Conservation (phyloP, 2,888 invertebrate species). For the Stenurella melanura region DNA sequence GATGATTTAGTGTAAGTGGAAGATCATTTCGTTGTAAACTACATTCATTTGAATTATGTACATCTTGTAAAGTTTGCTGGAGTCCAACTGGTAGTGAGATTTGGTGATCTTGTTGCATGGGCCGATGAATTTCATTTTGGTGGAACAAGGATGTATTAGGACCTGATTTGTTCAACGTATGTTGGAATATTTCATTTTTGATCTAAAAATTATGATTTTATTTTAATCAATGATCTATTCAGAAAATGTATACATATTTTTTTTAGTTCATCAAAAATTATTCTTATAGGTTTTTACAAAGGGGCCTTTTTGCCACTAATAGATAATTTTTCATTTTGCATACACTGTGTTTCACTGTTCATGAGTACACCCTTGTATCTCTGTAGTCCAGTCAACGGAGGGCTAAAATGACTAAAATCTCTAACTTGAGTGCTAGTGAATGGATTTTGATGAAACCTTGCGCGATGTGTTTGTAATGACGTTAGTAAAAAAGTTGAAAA, state of each 20-base stretch:
- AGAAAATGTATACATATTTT: not conserved
- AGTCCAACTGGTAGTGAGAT: slow-evolving; percentile 6
- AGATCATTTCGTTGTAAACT: slow-evolving; percentile 16
- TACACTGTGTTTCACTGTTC: no score
- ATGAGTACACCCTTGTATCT: no score
- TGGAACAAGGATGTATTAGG: slow-evolving; percentile 16
- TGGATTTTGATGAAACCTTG: no score
- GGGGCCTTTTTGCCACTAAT: no score
- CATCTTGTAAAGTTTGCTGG: slow-evolving; percentile 13
- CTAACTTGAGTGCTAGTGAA: no score
- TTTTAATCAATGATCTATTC: not conserved
- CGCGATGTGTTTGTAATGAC: no score
- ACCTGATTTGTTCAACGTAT: slow-evolving; percentile 23
- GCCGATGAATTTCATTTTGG: slow-evolving; percentile 40
- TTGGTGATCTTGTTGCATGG: slow-evolving; percentile 31
- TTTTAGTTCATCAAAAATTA: no score
- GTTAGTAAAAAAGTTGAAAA: no score
- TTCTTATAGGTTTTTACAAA: no score
- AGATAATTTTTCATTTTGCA: no score
- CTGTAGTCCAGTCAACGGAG: no score
- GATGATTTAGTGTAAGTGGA: not conserved
- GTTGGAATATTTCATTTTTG: slow-evolving; percentile 42
- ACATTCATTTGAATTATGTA: slow-evolving; percentile 21
- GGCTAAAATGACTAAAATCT: no score
- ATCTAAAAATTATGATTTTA: slow-evolving; percentile 37